phyloP scores from a whole-genome alignment of 2,888 invertebrate species.

The Macaria liturata region DNA sequence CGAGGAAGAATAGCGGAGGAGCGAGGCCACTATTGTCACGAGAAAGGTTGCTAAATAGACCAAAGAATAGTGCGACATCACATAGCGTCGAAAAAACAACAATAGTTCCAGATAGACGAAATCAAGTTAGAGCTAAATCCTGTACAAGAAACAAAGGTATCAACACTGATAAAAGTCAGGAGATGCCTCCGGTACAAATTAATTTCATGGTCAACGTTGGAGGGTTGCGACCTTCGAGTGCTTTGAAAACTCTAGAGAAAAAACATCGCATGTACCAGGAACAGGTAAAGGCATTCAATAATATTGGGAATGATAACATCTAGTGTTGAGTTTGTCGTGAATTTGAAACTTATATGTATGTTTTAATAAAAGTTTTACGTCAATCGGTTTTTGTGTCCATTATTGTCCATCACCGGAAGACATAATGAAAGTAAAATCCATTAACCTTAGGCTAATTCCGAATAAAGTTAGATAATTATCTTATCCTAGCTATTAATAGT shows the following conservation, averaged over 20 bases:
- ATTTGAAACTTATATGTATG: constrained; percentile 15
- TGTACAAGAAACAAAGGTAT: constrained; percentile 47
- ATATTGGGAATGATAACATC: constrained; percentile 44
- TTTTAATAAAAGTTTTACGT: constrained; percentile 26
- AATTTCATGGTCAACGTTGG: constrained; percentile 69
- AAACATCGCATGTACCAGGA: constrained; percentile 74
- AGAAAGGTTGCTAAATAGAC: constrained; percentile 21
- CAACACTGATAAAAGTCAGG: constrained; percentile 43
- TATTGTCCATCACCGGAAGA: constrained; percentile 17
- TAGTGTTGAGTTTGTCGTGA: constrained; percentile 24
- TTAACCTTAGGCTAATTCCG: constrained; percentile 7
- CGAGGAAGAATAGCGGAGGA: constrained; percentile 34
- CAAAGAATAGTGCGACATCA: constrained; percentile 1
- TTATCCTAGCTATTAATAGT: too few species aligned
- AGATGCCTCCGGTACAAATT: constrained; percentile 62
- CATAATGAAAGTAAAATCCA: constrained; percentile 22
- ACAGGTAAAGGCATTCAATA: constrained; percentile 60
- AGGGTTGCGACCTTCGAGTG: constrained; percentile 58
- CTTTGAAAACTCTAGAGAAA: constrained; percentile 64
- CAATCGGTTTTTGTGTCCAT: neutral
- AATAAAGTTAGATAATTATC: neutral
- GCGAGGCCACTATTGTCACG: constrained; percentile 14
- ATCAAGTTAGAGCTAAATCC: constrained; percentile 41
- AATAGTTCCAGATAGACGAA: constrained; percentile 26
- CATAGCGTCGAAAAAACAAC: constrained; percentile 29